phyloP scores from a whole-genome alignment of 2,113 vertebrate genomes.

The Macroglossus sobrinus region DNA sequence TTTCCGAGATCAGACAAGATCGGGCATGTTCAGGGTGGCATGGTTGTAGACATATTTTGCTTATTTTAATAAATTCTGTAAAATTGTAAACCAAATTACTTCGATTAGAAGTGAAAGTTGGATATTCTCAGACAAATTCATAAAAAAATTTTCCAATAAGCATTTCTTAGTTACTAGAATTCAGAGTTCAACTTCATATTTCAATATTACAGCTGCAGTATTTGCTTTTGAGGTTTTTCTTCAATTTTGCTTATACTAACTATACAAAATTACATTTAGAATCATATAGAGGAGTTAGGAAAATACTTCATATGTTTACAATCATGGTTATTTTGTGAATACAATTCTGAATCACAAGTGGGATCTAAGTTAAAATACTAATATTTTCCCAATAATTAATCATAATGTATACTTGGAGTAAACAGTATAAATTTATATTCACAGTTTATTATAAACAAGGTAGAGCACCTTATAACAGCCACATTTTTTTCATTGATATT shows the following conservation, averaged over 20 bases:
- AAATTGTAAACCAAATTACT: slow-evolving; percentile 56
- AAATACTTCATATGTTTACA: not conserved
- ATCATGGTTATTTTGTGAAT: not conserved
- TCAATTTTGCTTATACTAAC: not conserved
- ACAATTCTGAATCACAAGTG: not conserved
- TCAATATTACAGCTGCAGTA: not conserved
- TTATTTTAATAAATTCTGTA: slow-evolving; percentile 72
- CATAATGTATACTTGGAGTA: not conserved
- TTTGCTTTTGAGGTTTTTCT: not conserved
- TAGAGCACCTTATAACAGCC: not conserved
- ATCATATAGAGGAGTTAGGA: not conserved
- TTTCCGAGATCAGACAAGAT: too few species aligned
- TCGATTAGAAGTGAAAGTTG: slow-evolving; percentile 59
- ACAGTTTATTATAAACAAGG: not conserved
- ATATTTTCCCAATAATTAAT: not conserved
- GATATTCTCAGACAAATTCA: slow-evolving; percentile 56
- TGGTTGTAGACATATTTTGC: slow-evolving; percentile 56
- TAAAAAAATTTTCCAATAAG: slow-evolving; percentile 60
- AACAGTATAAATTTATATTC: not conserved
- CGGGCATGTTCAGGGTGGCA: too few species aligned
- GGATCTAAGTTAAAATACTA: not conserved
- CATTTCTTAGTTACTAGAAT: slow-evolving; percentile 59
- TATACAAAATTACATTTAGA: not conserved
- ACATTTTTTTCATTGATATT: not conserved
- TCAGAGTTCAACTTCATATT: slow-evolving; percentile 68